Evolutionary conservation across 2,888 invertebrate species (phyloP).

Genomic region (Allophyes oxyacanthae): DNA sequence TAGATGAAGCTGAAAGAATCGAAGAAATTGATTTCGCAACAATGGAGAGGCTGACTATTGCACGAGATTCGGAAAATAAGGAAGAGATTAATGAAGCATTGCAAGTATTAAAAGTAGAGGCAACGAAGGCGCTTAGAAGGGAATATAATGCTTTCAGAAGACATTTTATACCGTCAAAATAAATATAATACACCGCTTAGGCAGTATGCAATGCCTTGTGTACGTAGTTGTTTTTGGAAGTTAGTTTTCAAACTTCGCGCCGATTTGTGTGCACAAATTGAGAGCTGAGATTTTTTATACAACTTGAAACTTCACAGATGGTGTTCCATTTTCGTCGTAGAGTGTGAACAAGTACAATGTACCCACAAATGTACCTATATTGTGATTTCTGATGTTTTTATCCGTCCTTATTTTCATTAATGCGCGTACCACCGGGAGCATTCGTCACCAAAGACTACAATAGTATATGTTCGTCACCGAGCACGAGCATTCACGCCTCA

Average conservation of each 20-base stretch:
- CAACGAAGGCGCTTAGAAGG: conserved; percentile 78
- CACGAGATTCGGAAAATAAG: conserved; percentile 74
- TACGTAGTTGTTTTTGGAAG: conserved; percentile 32
- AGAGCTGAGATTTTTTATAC: conserved; percentile 12
- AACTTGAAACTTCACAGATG: not conserved
- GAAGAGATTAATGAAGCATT: conserved; percentile 76
- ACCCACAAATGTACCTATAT: conserved; percentile 6
- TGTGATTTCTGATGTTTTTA: conserved; percentile 21
- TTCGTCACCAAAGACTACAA: too few species aligned
- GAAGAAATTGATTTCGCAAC: conserved; percentile 83
- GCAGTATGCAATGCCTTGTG: conserved; percentile 61
- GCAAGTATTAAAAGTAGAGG: conserved; percentile 76
- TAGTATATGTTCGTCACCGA: too few species aligned
- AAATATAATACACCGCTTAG: conserved; percentile 39
- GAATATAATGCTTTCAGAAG: conserved; percentile 80
- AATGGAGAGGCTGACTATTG: conserved; percentile 77
- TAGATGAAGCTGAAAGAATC: conserved; percentile 80
- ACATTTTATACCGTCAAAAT: conserved; percentile 72
- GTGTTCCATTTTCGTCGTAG: conserved; percentile 6
- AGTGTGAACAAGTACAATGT: not conserved
- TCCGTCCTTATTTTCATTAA: conserved; percentile 18
- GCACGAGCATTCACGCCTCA: too few species aligned
- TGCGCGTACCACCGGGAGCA: not conserved
- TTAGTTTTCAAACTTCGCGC: conserved; percentile 71
- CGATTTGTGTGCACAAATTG: conserved; percentile 41